Evolutionary conservation across 1,140 invertebrate genomes (phyloP).

Genomic region (Pentalonia nigronervosa): DNA sequence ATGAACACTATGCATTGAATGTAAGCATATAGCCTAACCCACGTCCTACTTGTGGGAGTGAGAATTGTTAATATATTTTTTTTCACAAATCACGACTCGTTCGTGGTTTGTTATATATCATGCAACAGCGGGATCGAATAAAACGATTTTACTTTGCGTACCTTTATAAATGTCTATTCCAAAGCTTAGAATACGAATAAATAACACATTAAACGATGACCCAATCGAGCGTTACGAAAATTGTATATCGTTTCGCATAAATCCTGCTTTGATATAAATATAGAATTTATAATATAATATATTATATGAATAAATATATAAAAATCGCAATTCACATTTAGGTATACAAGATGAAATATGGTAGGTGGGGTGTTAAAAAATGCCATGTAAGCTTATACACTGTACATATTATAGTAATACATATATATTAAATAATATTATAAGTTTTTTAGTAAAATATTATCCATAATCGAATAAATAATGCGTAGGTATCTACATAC

Average conservation of each 20-base stretch:
- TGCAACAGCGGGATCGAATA: not conserved
- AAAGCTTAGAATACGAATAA: not conserved
- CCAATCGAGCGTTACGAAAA: not conserved
- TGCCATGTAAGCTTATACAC: not conserved
- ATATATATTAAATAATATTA: not conserved
- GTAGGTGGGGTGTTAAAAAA: not conserved
- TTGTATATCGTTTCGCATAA: not conserved
- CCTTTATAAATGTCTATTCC: not conserved
- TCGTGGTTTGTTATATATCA: not conserved
- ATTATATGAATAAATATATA: not conserved
- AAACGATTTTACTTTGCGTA: not conserved
- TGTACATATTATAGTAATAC: not conserved
- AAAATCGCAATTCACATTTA: not conserved
- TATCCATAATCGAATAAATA: not conserved
- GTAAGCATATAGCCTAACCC: not conserved
- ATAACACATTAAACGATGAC: not conserved
- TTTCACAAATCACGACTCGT: not conserved
- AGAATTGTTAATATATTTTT: not conserved
- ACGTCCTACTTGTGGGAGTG: not conserved
- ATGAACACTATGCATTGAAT: too few relatives aligned
- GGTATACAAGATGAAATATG: not conserved
- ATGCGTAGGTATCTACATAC: not conserved
- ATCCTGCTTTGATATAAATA: not conserved
- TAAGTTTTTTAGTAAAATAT: not conserved
- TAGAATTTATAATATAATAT: too few relatives aligned